phyloP scores from a whole-genome alignment of 2,113 vertebrate genomes.

The Phodopus roborovskii region DNA sequence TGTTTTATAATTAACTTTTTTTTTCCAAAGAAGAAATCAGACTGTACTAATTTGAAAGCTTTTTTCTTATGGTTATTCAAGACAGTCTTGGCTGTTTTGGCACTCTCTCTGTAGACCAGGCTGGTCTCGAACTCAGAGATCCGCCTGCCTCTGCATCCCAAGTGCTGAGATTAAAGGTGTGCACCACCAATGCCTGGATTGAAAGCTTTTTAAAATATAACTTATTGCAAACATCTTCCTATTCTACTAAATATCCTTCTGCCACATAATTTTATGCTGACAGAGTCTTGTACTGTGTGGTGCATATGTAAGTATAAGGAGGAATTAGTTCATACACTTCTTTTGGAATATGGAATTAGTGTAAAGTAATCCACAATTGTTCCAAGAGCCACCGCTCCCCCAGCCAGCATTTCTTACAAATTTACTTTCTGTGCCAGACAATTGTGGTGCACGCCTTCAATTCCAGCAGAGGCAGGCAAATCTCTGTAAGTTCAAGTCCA shows the following conservation, averaged over 20 bases:
- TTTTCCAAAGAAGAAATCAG: conserved; percentile 29
- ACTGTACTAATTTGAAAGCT: conserved; percentile 49
- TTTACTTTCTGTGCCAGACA: neutral
- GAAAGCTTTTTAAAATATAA: conserved; percentile 40
- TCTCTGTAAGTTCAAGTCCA: too few species aligned
- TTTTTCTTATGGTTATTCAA: neutral
- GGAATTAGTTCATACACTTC: conserved; percentile 27
- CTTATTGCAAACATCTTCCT: conserved; percentile 35
- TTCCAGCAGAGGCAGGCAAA: too few species aligned
- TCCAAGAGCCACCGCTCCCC: conserved; percentile 26
- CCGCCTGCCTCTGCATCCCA: neutral
- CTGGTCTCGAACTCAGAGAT: neutral
- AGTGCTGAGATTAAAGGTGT: neutral
- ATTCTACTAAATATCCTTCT: conserved; percentile 45
- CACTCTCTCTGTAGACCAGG: neutral
- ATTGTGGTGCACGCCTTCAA: too few species aligned
- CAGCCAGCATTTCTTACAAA: conserved; percentile 26
- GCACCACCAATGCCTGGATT: neutral
- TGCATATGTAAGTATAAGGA: conserved; percentile 14
- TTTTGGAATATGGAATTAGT: neutral
- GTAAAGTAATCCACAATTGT: neutral
- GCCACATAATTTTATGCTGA: conserved; percentile 42
- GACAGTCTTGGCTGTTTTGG: neutral
- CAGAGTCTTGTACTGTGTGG: conserved; percentile 23
- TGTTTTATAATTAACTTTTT: conserved; percentile 53